phyloP scores from a whole-genome alignment of 2,888 invertebrate species.

The Mayetiola destructor region DNA sequence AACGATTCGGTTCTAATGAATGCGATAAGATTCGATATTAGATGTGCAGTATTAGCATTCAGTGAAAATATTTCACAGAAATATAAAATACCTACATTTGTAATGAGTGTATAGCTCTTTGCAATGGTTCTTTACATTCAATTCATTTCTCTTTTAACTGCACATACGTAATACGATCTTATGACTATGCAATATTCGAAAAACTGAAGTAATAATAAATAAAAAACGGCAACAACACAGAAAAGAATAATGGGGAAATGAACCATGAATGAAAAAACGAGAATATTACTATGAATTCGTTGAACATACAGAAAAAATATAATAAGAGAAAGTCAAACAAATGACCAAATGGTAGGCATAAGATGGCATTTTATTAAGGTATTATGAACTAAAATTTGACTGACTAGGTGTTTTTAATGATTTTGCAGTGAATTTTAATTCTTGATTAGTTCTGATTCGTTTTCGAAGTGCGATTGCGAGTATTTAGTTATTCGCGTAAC shows the following conservation, averaged over 20 bases:
- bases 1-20: too few relatives aligned
- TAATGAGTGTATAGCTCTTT: too few relatives aligned
- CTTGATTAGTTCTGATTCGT: not conserved
- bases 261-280: not conserved
- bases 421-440: constrained; percentile 13
- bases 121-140: too few relatives aligned
- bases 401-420: constrained; percentile 3
- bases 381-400: constrained; percentile 1
- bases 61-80: too few relatives aligned
- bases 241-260: not conserved
- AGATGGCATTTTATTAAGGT: constrained; percentile 13
- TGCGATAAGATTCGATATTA: too few relatives aligned
- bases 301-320: not conserved
- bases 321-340: not conserved
- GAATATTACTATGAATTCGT: not conserved
- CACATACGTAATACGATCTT: not conserved
- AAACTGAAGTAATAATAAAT: not conserved
- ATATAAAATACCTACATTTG: too few relatives aligned
- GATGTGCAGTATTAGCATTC: too few relatives aligned
- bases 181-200: not conserved
- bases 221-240: not conserved
- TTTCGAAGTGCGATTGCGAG: not conserved
- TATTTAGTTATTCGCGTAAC: constrained; percentile 9
- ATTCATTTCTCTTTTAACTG: not conserved
- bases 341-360: constrained; percentile 12